phyloP scores from a whole-genome alignment of 1,140 invertebrate genomes.

The Formica selysi region DNA sequence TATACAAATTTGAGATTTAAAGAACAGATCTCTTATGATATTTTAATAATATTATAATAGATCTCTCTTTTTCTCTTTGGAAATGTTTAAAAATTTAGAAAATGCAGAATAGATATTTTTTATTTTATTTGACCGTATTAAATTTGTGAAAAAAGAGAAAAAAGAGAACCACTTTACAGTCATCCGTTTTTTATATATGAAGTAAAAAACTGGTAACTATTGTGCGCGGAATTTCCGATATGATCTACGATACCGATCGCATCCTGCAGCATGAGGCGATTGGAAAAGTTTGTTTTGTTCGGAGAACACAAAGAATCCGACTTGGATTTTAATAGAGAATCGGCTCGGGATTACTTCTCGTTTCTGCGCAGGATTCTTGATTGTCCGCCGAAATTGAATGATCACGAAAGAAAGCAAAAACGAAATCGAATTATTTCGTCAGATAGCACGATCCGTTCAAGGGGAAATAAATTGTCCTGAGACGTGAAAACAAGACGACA shows the following conservation, averaged over 20 bases:
- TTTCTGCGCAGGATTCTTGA: constrained; percentile 62
- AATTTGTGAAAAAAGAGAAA: constrained; percentile 1
- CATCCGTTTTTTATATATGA: not conserved
- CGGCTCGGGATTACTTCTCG: constrained; percentile 65
- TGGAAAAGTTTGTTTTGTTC: constrained; percentile 67
- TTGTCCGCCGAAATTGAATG: constrained; percentile 72
- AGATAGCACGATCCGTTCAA: constrained; percentile 33
- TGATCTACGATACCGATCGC: constrained; percentile 38
- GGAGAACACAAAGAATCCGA: constrained; percentile 60
- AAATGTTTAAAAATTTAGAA: not conserved
- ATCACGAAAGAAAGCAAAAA: constrained; percentile 60
- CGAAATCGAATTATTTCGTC: constrained; percentile 60
- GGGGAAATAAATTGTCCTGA: constrained; percentile 33
- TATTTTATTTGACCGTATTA: not conserved
- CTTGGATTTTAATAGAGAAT: constrained; percentile 73
- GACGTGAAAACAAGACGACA: constrained; percentile 33
- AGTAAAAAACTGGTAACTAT: constrained; percentile 28
- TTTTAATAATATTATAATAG: not conserved
- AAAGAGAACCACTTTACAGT: not conserved
- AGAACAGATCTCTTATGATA: not conserved
- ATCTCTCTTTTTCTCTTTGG: not conserved
- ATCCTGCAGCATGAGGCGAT: constrained; percentile 55
- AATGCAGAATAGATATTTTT: no score
- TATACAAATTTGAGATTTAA: not conserved
- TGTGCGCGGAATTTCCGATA: constrained; percentile 6